phyloP scores from a whole-genome alignment of 2,113 vertebrate species.

The Pogona vitticeps region DNA sequence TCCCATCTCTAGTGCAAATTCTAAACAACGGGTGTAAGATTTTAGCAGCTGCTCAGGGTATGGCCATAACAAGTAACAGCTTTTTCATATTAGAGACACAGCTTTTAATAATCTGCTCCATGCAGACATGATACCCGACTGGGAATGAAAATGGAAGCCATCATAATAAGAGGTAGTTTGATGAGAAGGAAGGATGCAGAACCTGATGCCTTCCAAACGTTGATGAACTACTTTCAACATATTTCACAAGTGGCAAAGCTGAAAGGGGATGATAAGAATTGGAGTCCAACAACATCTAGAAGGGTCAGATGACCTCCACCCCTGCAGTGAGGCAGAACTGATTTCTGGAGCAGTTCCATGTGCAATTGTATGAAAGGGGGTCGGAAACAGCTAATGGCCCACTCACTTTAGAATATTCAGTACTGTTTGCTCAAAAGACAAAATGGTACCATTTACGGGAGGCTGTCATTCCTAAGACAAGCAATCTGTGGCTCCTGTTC shows the following conservation, averaged over 20 bases:
- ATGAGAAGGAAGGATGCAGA: too few species aligned
- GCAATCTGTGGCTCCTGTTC: not conserved
- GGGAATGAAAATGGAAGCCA: not conserved
- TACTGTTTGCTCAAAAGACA: not conserved
- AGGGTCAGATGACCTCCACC: not conserved
- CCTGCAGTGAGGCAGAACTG: fast-evolving
- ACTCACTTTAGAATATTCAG: not conserved
- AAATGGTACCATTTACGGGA: not conserved
- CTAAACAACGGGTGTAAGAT: not conserved
- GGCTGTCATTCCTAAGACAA: not conserved
- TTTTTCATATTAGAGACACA: not conserved
- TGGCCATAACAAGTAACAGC: not conserved
- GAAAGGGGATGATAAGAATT: not conserved
- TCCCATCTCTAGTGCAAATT: too few species aligned
- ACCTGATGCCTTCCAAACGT: not conserved
- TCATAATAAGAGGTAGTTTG: not conserved
- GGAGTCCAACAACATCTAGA: not conserved
- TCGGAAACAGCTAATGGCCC: not conserved
- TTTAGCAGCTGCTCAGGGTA: not conserved
- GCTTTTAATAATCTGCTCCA: not conserved
- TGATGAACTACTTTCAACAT: not conserved
- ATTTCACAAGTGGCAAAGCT: not conserved
- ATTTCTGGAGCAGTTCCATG: not conserved
- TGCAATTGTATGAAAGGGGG: not conserved
- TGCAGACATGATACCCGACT: not conserved